Conservation (phyloP, 1,140 invertebrate genomes). For the Teleopsis dalmanni region DNA sequence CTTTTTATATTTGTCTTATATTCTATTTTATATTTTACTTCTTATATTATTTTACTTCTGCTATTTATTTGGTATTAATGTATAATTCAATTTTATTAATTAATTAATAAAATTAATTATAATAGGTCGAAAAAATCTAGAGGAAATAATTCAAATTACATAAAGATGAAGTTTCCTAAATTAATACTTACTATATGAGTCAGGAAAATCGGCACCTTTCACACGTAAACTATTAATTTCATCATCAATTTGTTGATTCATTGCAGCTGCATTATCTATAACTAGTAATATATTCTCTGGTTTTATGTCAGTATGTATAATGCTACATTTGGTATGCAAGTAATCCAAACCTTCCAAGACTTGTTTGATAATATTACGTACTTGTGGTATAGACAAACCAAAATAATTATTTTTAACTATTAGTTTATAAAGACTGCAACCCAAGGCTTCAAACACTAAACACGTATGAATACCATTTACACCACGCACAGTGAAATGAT, state of each 20-base stretch:
- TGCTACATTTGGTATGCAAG: conserved; percentile 93
- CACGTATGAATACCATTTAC: conserved; percentile 93
- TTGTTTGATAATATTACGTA: conserved; percentile 91
- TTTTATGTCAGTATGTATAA: conserved; percentile 99
- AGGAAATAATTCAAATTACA: background rate
- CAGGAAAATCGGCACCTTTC: conserved; percentile 49
- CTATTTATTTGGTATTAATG: too few species aligned
- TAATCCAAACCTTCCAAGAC: conserved; percentile 92
- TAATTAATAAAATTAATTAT: too few species aligned
- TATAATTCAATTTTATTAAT: too few species aligned
- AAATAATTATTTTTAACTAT: conserved; percentile 97
- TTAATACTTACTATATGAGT: conserved; percentile 37
- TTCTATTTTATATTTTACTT: too few species aligned
- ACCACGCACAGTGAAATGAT: conserved; percentile 97
- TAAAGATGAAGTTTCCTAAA: background rate
- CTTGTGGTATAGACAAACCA: conserved; percentile 90
- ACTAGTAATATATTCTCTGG: conserved; percentile 97
- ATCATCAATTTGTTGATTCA: conserved; percentile 84
- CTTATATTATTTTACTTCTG: too few species aligned
- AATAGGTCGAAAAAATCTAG: too few species aligned
- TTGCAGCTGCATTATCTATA: conserved; percentile 71
- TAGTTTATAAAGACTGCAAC: conserved; percentile 93
- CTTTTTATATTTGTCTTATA: too few species aligned
- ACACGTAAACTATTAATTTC: conserved; percentile 67
- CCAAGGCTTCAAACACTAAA: conserved; percentile 98